These are phyloP conservation scores for Brachionus plicatilis DNA, from an alignment of 1,140 invertebrate species.

Conservation along the genomic window DNA sequence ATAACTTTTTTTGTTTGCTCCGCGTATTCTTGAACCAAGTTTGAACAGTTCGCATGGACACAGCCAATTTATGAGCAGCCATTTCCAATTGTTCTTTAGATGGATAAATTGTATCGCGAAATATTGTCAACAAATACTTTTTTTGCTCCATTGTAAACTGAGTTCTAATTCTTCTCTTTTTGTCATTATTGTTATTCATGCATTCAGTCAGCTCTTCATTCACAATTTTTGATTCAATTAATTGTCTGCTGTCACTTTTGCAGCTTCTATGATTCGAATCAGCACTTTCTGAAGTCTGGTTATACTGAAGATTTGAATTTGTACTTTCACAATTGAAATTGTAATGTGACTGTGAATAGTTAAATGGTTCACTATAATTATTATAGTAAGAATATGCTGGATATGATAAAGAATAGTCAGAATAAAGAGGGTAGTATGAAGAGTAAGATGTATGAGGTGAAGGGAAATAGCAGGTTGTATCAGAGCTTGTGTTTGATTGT, in stretches of 20 bases:
- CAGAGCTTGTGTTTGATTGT: neutral
- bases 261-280: neutral
- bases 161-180: conserved; percentile 12
- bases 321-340: neutral
- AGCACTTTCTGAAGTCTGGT: neutral
- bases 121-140: neutral
- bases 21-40: conserved; percentile 37
- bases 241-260: neutral
- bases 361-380: neutral
- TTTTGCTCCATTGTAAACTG: neutral
- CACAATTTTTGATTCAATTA: neutral
- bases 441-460: neutral
- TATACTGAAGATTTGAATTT: neutral
- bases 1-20: conserved; percentile 19
- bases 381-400: neutral
- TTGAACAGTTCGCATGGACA: neutral
- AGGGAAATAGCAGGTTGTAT: neutral
- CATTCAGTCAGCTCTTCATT: neutral
- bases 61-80: neutral
- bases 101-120: neutral
- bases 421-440: neutral
- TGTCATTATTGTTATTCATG: neutral
- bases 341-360: neutral
- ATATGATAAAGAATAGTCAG: neutral
- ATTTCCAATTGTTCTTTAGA: conserved; percentile 27